Percentiles rank a stretch among this genome's conserved stretches.
phyloP scores from a whole-genome alignment of 2,888 invertebrate species.

The Myathropa florea region DNA sequence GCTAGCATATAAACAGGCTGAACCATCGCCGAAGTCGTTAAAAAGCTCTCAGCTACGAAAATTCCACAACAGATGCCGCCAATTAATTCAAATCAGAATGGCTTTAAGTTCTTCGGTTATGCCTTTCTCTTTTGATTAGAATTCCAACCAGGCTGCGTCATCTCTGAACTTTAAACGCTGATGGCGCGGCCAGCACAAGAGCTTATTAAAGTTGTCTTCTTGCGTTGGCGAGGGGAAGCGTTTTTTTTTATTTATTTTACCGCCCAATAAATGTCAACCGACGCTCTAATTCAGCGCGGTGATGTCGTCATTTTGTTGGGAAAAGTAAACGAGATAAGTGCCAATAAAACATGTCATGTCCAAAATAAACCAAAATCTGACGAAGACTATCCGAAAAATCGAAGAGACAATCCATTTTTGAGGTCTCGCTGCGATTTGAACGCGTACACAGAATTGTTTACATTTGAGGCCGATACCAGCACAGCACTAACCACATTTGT shows the following conservation, averaged over 20 bases:
- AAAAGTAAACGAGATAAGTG: constrained; percentile 7
- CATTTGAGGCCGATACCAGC: not conserved
- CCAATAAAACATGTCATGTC: not conserved
- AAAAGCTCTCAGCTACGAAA: constrained; percentile 5
- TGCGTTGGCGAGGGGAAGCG: not conserved
- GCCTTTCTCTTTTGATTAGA: not conserved
- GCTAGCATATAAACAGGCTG: not conserved
- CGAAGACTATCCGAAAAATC: not conserved
- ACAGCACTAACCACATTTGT: not conserved
- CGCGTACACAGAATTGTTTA: not conserved
- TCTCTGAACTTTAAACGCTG: not conserved
- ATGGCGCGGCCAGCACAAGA: not conserved
- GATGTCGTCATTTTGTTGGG: constrained; percentile 25
- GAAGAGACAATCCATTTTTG: not conserved
- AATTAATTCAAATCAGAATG: not conserved
- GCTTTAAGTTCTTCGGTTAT: not conserved
- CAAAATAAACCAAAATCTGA: not conserved
- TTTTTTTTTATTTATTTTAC: constrained; percentile 19
- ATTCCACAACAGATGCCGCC: constrained; percentile 32
- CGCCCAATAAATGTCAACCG: constrained; percentile 28
- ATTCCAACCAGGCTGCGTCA: not conserved
- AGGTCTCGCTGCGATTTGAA: not conserved
- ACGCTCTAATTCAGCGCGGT: not conserved
- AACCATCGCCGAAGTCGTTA: not conserved
- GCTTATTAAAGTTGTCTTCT: not conserved